A percentile compares a stretch with the other conserved stretches of the same genome.
Evolutionary conservation across 2,113 vertebrate species (phyloP).

Genomic region (Cephalopholis sonnerati): DNA sequence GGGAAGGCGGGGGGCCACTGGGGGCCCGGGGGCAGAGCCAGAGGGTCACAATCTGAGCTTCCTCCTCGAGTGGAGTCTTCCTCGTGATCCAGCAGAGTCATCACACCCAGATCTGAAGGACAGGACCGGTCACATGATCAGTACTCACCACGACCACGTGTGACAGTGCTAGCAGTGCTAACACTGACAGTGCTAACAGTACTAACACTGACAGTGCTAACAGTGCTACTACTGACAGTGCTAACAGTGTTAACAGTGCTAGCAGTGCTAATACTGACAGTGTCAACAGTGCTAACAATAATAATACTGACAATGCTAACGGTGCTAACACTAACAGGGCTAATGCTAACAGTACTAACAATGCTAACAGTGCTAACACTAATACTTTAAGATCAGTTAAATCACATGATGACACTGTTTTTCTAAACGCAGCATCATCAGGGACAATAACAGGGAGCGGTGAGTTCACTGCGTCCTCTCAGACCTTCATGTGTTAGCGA

Average conservation of each 20-base stretch:
- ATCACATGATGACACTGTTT: no score
- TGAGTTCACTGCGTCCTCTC: no score
- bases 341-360: no score
- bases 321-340: neutral
- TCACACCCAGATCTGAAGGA: slow-evolving; percentile 89
- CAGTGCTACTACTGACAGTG: no score
- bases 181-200: no score
- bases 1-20: slow-evolving; percentile 91
- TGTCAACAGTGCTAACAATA: neutral
- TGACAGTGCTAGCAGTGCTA: neutral
- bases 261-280: neutral
- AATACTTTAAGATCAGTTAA: no score
- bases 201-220: no score
- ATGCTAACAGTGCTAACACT: no score
- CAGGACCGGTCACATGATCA: neutral
- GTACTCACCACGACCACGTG: neutral
- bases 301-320: neutral
- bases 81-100: slow-evolving; percentile 91
- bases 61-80: slow-evolving; percentile 88
- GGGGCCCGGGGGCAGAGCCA: slow-evolving; percentile 87
- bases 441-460: no score
- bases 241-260: no score
- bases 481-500: no score
- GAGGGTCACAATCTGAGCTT: slow-evolving; percentile 90
- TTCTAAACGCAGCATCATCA: no score